Base-by-base conservation (phyloP, 2,113 vertebrate species). In the Papio anubis region DNA sequence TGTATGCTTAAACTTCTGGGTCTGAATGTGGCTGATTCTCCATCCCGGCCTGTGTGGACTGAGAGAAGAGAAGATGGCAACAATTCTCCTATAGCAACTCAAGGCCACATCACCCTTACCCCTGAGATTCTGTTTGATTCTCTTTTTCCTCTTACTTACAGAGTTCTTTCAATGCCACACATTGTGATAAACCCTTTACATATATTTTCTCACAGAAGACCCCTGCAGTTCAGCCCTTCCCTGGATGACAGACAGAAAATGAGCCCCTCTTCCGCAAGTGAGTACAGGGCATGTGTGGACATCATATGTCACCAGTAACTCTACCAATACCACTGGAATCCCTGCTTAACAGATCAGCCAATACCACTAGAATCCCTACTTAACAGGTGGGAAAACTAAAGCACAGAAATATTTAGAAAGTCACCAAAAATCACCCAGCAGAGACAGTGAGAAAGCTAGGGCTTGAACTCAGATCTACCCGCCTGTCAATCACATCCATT, bases 91-190 rank as follows among this genome's bases (percentile, higher is more conserved):
- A 50, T 61, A 61, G 18, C 78, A 38, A 48, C 70, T 35, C n/a
- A 25, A 20, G 55, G 13, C n/a, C 52, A 0, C 35, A 18, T 25
- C 40, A 23, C 23, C 12, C 10, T 80, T 84, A 21, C 8, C 89
- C 57, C 38, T 17, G 13, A 13, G n/a, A 14, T 93, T 76, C 68
- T 48, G 30, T 45, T 57, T 40, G 4, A 13, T 87, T 93, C 75
- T 79, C 40, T 83, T 80, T 94, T 75, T 68, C 81, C 50, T 68
- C 52, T 94, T 75, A 38, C 68, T 88, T 83, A 55, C 30, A 95
- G 81, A 86, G n/a, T 45, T 83, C 45, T 79, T 72, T 79, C 43
- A 17, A 0, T 43, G 66, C 40, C 43, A 52, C 8, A 8, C 0
- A 2, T 30, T 43, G 8, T 85, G 11, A 61, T 21, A 68, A 78